Evolutionary conservation across 2,888 invertebrate species (phyloP).

Genomic region (Arctia plantaginis): DNA sequence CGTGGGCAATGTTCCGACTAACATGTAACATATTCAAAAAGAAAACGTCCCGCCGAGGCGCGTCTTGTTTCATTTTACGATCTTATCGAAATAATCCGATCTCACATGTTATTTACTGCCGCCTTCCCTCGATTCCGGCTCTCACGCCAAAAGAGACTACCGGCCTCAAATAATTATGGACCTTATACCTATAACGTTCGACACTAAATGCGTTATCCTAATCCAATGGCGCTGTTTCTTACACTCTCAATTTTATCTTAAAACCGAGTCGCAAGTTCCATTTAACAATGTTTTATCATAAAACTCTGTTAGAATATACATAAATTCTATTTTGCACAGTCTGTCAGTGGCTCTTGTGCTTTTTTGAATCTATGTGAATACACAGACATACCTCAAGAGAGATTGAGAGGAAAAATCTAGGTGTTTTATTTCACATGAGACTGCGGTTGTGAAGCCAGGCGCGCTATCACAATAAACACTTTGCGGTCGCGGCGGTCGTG

Average conservation of each 20-base stretch:
- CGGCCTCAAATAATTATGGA: constrained; percentile 66
- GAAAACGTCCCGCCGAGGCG: constrained; percentile 78
- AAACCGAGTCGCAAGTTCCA: constrained; percentile 61
- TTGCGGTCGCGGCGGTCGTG: constrained; percentile 69
- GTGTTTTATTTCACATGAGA: constrained; percentile 83
- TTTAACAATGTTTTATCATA: constrained; percentile 60
- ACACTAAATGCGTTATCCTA: constrained; percentile 66
- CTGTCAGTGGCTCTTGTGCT: constrained; percentile 58
- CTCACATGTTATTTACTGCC: constrained; percentile 84
- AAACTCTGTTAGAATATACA: constrained; percentile 59
- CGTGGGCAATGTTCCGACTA: constrained; percentile 68
- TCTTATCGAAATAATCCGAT: constrained; percentile 87
- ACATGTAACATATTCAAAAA: constrained; percentile 77
- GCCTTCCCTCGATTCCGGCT: constrained; percentile 76
- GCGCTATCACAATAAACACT: constrained; percentile 82
- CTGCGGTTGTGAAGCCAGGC: constrained; percentile 74
- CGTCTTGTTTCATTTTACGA: constrained; percentile 86
- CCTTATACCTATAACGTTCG: constrained; percentile 67
- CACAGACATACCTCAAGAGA: constrained; percentile 68
- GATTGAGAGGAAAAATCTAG: constrained; percentile 83
- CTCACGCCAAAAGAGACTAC: constrained; percentile 62
- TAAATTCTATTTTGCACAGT: constrained; percentile 70
- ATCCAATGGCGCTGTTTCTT: constrained; percentile 64
- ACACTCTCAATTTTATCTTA: constrained; percentile 60
- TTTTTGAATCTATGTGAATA: constrained; percentile 53